Percentiles rank a stretch among this genome's conserved stretches.
phyloP scores from a whole-genome alignment of 2,113 vertebrate genomes.

The Dunckerocampus dactyliophorus region DNA sequence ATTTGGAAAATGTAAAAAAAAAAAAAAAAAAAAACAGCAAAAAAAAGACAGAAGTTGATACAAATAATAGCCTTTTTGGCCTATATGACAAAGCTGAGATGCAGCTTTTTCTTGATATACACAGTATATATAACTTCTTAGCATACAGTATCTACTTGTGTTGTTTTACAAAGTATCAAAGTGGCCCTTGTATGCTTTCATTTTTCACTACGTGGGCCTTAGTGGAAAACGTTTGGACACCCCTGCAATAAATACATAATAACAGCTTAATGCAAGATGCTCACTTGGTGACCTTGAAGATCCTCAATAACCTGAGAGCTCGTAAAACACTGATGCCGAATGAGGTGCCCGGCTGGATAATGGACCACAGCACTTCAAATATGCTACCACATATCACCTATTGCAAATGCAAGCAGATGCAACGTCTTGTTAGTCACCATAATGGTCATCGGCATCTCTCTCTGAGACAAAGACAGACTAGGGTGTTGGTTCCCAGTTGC shows the following conservation, averaged over 20 bases:
- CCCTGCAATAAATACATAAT: background rate
- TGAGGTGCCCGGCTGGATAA: slow-evolving; percentile 92
- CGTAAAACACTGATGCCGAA: slow-evolving; percentile 96
- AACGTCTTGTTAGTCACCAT: background rate
- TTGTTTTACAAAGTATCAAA: no score
- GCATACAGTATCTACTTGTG: no score
- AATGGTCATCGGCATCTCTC: background rate
- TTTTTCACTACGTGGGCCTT: background rate
- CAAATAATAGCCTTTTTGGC: no score
- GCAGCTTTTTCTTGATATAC: no score
- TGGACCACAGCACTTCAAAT: slow-evolving; percentile 93
- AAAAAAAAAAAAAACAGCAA: no score
- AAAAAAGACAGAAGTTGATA: no score
- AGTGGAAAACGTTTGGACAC: no score
- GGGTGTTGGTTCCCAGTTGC: background rate
- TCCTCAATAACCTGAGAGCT: slow-evolving; percentile 97
- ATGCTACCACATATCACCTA: slow-evolving; percentile 96
- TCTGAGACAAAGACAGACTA: background rate
- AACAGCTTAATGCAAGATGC: slow-evolving; percentile 40
- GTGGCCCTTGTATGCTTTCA: no score
- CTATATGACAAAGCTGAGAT: no score
- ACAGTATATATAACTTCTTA: no score
- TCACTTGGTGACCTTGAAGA: slow-evolving; percentile 99
- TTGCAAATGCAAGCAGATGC: slow-evolving; percentile 17
- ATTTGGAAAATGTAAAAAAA: no score